phyloP scores from a whole-genome alignment of 2,797 vertebrate species.

The Galago senegalensis region DNA sequence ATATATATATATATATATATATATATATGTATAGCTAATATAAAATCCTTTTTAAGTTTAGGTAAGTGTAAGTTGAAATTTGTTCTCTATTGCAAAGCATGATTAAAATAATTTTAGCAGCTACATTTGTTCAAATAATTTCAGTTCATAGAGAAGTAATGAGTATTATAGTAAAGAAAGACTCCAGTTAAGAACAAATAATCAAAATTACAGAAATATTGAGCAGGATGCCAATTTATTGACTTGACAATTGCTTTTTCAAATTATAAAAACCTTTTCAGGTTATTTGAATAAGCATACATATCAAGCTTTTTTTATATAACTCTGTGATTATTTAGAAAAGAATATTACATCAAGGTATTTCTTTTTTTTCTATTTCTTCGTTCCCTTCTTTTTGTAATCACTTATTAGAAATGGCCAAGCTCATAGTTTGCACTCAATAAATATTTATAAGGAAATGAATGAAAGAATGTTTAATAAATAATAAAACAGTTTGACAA shows the following conservation, averaged over 20 bases:
- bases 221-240: background rate
- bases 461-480: slow-evolving; percentile 62
- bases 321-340: slow-evolving; percentile 35
- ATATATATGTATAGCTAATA: background rate
- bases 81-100: background rate
- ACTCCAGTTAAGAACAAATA: background rate
- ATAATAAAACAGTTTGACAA: slow-evolving; percentile 43
- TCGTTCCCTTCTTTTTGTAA: slow-evolving; percentile 7
- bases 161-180: background rate
- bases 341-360: background rate
- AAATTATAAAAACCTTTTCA: slow-evolving; percentile 27
- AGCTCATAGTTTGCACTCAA: background rate
- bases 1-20: too few relatives aligned
- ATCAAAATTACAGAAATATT: slow-evolving; percentile 24
- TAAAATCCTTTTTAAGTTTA: background rate
- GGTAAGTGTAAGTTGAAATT: background rate
- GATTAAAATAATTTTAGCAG: slow-evolving; percentile 28
- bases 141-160: slow-evolving; percentile 35
- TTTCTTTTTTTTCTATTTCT: slow-evolving; percentile 14
- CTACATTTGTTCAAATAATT: slow-evolving; percentile 17
- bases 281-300: background rate
- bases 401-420: slow-evolving; percentile 46
- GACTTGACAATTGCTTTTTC: background rate
- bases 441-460: slow-evolving; percentile 66
- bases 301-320: background rate